phyloP scores from a whole-genome alignment of 2,888 invertebrate genomes.

The Stenoptilia bipunctidactyla region DNA sequence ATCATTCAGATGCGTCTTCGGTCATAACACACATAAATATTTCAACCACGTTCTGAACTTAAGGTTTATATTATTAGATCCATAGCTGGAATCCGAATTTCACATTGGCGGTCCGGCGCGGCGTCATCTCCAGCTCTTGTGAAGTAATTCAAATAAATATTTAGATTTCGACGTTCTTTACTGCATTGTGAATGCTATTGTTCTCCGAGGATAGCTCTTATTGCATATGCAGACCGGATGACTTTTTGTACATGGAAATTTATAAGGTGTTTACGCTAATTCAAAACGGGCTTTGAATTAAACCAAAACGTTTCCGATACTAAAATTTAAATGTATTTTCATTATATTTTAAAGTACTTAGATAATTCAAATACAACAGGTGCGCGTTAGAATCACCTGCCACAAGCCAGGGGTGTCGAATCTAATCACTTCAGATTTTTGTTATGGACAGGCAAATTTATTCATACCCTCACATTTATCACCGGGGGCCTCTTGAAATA shows the following conservation, averaged over 20 bases:
- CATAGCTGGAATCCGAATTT: background rate
- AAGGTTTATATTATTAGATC: background rate
- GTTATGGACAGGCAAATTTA: constrained; percentile 49
- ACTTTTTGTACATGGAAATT: constrained; percentile 28
- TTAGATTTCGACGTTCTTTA: constrained; percentile 36
- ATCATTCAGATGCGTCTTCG: background rate
- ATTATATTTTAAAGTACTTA: constrained; percentile 3
- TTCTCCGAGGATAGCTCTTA: constrained; percentile 23
- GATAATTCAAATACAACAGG: constrained; percentile 4
- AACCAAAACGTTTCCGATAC: background rate
- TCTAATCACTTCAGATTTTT: constrained; percentile 58
- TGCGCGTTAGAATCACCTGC: constrained; percentile 31
- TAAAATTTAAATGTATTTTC: background rate
- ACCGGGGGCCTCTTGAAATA: constrained; percentile 45
- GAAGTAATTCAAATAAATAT: constrained; percentile 27
- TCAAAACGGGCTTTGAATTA: constrained; percentile 18
- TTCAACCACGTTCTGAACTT: background rate
- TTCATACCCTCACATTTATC: constrained; percentile 65
- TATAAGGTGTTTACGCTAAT: constrained; percentile 27
- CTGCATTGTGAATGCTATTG: constrained; percentile 35
- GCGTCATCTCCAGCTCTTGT: background rate
- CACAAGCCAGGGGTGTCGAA: constrained; percentile 35
- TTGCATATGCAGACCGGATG: constrained; percentile 17
- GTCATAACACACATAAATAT: too few relatives aligned
- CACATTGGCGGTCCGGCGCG: background rate